These are phyloP conservation scores for Mustela nigripes DNA, from an alignment of 2,113 vertebrate genomes.

Conservation along the genomic window DNA sequence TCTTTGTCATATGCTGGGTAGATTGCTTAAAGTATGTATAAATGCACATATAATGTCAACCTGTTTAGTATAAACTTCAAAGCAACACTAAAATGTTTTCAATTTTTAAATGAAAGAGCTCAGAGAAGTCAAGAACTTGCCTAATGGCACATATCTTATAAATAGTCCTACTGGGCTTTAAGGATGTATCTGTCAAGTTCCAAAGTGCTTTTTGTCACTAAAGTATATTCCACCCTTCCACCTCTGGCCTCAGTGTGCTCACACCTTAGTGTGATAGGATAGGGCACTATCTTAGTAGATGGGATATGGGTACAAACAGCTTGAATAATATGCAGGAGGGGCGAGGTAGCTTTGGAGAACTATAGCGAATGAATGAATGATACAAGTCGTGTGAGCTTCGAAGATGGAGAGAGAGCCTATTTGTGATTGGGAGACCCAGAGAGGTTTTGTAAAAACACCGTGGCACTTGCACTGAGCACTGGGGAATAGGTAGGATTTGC, in stretches of 20 bases:
- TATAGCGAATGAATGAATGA: not conserved
- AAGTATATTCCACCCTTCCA: not conserved
- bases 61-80: not conserved
- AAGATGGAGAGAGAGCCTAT: not conserved
- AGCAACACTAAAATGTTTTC: not conserved
- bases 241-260: not conserved
- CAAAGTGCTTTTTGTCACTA: not conserved
- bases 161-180: not conserved
- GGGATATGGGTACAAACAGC: not conserved
- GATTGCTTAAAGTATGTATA: not conserved
- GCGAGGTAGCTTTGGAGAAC: not conserved
- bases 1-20: not conserved
- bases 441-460: not conserved
- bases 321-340: not conserved
- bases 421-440: not conserved
- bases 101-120: not conserved
- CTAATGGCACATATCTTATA: not conserved
- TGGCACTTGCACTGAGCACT: not conserved
- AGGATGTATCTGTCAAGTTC: not conserved
- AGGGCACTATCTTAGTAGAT: not conserved
- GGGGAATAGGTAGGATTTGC: not conserved
- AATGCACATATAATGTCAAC: not conserved
- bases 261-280: not conserved
- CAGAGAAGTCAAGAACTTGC: not conserved
- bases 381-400: not conserved